Evolutionary conservation across 2,888 invertebrate species (phyloP).

Genomic region (Lamproptera curius): DNA sequence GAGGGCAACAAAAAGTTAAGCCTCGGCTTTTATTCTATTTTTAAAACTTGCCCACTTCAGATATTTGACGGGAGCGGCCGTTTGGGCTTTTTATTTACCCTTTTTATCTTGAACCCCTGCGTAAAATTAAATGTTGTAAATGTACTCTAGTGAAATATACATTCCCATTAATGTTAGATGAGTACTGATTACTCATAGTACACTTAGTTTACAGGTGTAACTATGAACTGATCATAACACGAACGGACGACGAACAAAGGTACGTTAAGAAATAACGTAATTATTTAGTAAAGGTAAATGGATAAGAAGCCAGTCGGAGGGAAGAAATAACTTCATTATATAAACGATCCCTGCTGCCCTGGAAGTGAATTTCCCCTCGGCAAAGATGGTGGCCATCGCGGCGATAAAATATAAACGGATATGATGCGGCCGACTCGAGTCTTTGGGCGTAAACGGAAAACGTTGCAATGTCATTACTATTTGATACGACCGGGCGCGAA

Average conservation of each 20-base stretch:
- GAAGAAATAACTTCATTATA: no score
- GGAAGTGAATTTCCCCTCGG: background rate
- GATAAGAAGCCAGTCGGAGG: no score
- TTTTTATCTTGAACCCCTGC: background rate
- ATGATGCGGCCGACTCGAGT: background rate
- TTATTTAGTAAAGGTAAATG: no score
- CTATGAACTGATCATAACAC: no score
- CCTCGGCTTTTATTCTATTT: slow-evolving; percentile 3
- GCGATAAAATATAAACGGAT: background rate
- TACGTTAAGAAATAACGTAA: no score
- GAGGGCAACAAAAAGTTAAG: slow-evolving; percentile 7
- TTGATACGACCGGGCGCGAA: slow-evolving; percentile 6
- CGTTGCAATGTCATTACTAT: slow-evolving; percentile 2
- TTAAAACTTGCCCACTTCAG: slow-evolving; percentile 8
- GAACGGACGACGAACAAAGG: no score
- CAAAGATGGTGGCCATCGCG: background rate
- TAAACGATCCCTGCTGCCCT: no score
- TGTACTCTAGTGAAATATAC: no score
- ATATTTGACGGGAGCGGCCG: background rate
- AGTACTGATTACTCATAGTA: no score
- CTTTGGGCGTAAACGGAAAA: slow-evolving; percentile 6
- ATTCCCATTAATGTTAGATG: no score
- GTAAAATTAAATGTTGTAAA: no score
- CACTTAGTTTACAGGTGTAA: no score
- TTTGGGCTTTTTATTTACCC: background rate